Evolutionary conservation across 2,113 vertebrate species (phyloP), one percentile per base, ranked within the genome.

Genomic region (Corynorhinus townsendii): DNA sequence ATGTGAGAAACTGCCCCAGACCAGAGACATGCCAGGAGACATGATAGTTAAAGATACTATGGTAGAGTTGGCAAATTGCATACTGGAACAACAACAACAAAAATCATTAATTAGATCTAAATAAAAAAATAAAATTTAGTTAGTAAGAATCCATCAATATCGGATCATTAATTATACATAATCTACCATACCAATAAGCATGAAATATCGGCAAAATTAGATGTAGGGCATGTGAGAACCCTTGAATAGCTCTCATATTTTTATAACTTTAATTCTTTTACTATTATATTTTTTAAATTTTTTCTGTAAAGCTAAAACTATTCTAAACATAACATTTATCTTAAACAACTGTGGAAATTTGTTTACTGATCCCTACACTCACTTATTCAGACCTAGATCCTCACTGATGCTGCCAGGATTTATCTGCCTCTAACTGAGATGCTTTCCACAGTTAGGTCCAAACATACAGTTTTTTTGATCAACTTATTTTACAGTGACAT

Each of bases 401-500:
- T 80, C 2, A 81, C n/a, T 89, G 40, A 72, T 4, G 76, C n/a
- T 59, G 30, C 3, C 7, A 2, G 24, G 17, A 26, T 90, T 77
- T 56, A 35, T 10, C 6, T 71, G 3, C 11, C 45, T 47, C 45
- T 81, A 28, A 83, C 2, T 20, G 26, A 73, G 56, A 75, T 45
- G 12, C 20, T 89, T 69, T 95, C n/a, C 75, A 72, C 22, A 47
- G 4, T 80, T 52, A 62, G 1, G 24, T 80, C 83, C 64, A 93
- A 26, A 95, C 22, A 22, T 40, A 22, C 0, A 68, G 20, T 14
- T 95, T 56, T 56, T 95, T 97, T 96, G 73, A 83, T 96, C 47
- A 85, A 75, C 35, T 96, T 85, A 86, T 77, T 93, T 98, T 89
- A 90, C 24, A 91, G 84, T 85, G 83, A 87, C 2, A 40, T 28